Evolutionary conservation across 1,140 invertebrate species (phyloP), one percentile per base, ranked within the genome.

Genomic region (Aphelinus certus): DNA sequence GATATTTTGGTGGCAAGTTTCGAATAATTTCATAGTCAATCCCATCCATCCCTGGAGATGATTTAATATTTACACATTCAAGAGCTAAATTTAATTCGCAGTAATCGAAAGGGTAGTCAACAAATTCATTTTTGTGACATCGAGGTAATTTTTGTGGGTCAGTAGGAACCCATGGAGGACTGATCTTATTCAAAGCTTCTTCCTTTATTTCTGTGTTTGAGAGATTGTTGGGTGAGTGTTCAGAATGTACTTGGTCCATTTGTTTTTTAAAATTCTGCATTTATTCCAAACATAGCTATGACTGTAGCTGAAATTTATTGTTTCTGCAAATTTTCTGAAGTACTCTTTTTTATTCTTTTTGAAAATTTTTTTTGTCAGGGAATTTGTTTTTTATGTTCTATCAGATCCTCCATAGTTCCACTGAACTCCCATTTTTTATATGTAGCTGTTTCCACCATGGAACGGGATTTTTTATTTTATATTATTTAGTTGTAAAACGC

Each of bases 291-390:
- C 49, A 55, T 67, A 67, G 1, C 4, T 42, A 7, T 5, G 51
- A 45, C 10, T 67, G 3, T 48, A 47, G 10, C n/a, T 2, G 7
- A 68, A 68, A 48, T 68, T 68, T 9, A 57, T 56, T 3, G 55
- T 10, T 46, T 56, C 43, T n/a, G 10, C 58, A 61, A 61, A 70
- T n/a, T 70, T 60, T 49, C 42, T 49, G 26, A 61, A 61, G 45
- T 7, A 7, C 42, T 69, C 51, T 55, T 67, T 67, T 26, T 68
- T 68, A 10, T 68, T 68, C 5, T 47, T 45, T 48, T 58, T 68
- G 47, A 68, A 57, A 7, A 48, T 58, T 47, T 68, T 68, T 26
- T 9, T 7, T 0, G 10, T 9, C 2, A 45, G 0, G 48, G 1
- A 42, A 1, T 1, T 46, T 68, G 56, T 57, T 4, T 68, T 68